A percentile compares a stretch with the other conserved stretches of the same genome.
These are phyloP conservation scores for Mellilla xanthometata DNA, from an alignment of 2,888 invertebrate species.

Conservation along the genomic window DNA sequence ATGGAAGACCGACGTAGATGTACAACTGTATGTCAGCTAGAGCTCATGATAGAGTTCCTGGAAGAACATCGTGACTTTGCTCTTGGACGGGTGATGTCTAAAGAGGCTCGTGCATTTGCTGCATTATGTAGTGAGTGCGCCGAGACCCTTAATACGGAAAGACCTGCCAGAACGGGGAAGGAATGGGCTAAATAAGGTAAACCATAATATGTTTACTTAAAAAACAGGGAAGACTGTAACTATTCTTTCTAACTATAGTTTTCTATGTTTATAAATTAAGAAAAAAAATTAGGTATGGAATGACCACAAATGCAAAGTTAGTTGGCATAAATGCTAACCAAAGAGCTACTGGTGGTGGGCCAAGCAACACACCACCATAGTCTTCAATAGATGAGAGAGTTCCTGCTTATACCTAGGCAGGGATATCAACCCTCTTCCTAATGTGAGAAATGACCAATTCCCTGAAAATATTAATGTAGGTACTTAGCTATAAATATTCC, in stretches of 20 bases:
- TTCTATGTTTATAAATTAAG: not conserved
- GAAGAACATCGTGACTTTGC: slow-evolving; percentile 10
- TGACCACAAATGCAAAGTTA: not conserved
- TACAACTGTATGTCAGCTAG: slow-evolving; percentile 1
- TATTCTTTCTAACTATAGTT: not conserved
- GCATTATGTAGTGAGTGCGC: slow-evolving; percentile 5
- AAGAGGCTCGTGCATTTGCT: slow-evolving; percentile 10
- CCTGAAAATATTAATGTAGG: too few relatives aligned
- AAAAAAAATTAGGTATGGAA: not conserved
- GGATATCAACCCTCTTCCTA: not conserved
- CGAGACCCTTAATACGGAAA: slow-evolving; percentile 2
- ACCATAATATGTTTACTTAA: too few relatives aligned
- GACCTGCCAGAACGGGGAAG: slow-evolving; percentile 1
- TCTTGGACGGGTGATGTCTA: slow-evolving; percentile 11
- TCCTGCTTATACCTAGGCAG: not conserved
- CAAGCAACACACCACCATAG: not conserved
- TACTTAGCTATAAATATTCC: too few relatives aligned
- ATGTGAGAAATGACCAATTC: not conserved
- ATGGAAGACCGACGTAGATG: slow-evolving; percentile 2
- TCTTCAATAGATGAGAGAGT: not conserved
- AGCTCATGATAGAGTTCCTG: slow-evolving; percentile 12
- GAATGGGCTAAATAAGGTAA: slow-evolving; percentile 5
- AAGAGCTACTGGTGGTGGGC: slow-evolving; percentile 1
- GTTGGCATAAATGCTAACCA: not conserved
- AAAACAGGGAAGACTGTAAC: not conserved